These are phyloP conservation scores for Catamblyrhynchus diadema DNA, from an alignment of 2,797 vertebrate species.

Conservation along the genomic window DNA sequence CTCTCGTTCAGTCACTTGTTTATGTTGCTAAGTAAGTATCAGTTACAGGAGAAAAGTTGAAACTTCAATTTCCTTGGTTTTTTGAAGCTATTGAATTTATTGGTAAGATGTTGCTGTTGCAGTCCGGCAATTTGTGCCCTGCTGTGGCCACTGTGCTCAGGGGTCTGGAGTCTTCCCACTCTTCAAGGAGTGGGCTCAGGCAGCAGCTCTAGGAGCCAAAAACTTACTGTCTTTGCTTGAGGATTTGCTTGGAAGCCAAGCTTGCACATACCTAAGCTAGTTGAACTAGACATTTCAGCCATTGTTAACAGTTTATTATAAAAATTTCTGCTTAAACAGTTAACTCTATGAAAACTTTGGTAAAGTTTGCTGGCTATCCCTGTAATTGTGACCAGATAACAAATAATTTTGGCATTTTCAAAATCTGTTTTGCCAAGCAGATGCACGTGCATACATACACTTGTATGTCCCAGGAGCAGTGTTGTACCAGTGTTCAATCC, in stretches of 20 bases:
- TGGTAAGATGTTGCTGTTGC: rapidly evolving
- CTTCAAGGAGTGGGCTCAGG: neutral
- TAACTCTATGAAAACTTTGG: neutral
- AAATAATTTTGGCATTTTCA: neutral
- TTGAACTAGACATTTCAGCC: neutral
- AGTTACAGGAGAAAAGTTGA: neutral
- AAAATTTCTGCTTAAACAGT: rapidly evolving
- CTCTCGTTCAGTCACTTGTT: neutral
- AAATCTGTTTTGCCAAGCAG: neutral
- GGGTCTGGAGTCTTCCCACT: neutral
- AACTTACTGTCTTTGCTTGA: neutral
- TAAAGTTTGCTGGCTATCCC: neutral
- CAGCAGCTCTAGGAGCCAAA: neutral
- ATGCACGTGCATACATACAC: neutral
- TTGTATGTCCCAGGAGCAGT: neutral
- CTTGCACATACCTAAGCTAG: neutral
- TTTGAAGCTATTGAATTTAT: neutral
- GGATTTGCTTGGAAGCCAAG: neutral
- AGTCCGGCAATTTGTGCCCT: neutral
- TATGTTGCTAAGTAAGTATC: neutral
- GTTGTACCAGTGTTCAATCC: neutral
- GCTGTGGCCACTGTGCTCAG: neutral
- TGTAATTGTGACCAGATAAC: neutral
- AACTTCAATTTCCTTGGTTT: neutral
- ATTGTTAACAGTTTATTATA: neutral